These are phyloP conservation scores for Vanessa cardui DNA, from an alignment of 2,888 invertebrate genomes.

Conservation along the genomic window DNA sequence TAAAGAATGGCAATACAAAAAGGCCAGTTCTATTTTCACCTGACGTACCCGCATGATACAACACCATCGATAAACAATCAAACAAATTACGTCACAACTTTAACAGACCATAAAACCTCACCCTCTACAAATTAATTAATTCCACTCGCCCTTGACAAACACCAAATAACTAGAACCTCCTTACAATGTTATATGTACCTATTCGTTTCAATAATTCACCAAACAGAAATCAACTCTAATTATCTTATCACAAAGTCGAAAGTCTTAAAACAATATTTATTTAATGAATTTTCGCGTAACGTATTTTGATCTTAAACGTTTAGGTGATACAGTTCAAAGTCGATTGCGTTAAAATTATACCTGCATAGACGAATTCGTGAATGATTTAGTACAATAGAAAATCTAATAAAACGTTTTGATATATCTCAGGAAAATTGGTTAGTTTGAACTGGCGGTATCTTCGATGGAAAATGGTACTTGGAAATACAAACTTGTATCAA, in stretches of 20 bases:
- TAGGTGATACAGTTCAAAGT: not conserved
- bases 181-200: constrained; percentile 6
- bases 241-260: no score
- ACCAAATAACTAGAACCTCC: constrained; percentile 23
- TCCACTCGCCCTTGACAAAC: constrained; percentile 45
- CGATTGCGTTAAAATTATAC: not conserved
- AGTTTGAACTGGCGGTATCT: no score
- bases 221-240: not conserved
- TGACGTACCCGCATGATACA: not conserved
- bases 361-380: constrained; percentile 5
- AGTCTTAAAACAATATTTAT: not conserved
- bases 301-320: not conserved
- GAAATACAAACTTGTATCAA: no score
- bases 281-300: not conserved
- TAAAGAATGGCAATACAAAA: not conserved
- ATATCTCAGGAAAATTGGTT: no score
- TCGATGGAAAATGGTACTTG: no score
- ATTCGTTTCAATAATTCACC: not conserved
- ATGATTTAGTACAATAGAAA: not conserved
- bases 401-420: no score
- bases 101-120: constrained; percentile 42
- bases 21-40: constrained; percentile 3
- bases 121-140: constrained; percentile 44
- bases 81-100: constrained; percentile 33
- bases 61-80: constrained; percentile 36